phyloP scores from a whole-genome alignment of 1,140 invertebrate species.

The Acromyrmex charruanus region DNA sequence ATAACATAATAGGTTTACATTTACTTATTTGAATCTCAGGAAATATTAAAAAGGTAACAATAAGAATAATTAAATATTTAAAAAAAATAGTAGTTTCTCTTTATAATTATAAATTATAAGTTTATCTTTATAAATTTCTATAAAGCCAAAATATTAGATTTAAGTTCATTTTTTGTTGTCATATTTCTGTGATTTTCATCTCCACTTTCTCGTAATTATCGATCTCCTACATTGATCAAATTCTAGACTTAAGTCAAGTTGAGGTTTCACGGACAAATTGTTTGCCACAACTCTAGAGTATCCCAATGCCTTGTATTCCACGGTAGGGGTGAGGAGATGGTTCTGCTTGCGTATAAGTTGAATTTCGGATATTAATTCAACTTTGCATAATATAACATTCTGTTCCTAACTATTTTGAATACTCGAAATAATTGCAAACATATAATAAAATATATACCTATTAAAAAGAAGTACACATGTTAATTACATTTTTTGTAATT shows the following conservation, averaged over 20 bases:
- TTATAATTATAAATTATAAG: too few relatives aligned
- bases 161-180: background rate
- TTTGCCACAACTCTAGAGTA: constrained; percentile 40
- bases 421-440: background rate
- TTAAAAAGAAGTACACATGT: background rate
- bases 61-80: too few relatives aligned
- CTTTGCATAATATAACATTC: constrained; percentile 16
- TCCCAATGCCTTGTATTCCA: constrained; percentile 8
- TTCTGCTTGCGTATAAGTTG: background rate
- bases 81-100: background rate
- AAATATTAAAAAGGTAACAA: too few relatives aligned
- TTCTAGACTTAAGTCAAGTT: constrained; percentile 45
- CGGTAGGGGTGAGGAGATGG: background rate
- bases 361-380: constrained; percentile 42
- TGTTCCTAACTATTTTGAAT: background rate
- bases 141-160: background rate
- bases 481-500: background rate
- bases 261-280: constrained; percentile 56
- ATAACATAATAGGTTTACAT: too few relatives aligned
- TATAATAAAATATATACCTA: background rate
- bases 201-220: constrained; percentile 36
- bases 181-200: background rate
- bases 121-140: background rate
- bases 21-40: too few relatives aligned
- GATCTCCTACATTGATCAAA: background rate